Evolutionary conservation across 1,140 invertebrate genomes (phyloP).

Genomic region (Panulirus ornatus): DNA sequence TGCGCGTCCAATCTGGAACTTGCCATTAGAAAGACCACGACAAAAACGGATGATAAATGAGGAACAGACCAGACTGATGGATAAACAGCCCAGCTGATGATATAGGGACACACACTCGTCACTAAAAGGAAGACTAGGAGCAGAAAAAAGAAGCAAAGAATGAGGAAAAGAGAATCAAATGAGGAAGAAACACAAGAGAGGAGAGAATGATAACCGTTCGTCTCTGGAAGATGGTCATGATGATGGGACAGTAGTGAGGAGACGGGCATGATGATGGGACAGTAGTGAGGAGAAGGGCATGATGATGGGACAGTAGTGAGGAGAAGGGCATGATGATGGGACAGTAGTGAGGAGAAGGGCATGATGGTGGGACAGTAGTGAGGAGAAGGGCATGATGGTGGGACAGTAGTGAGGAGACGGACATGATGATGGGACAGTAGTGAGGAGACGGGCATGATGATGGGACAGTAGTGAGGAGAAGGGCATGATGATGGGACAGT

Average conservation of each 20-base stretch:
- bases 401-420: not conserved
- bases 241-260: not conserved
- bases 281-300: not conserved
- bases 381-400: not conserved
- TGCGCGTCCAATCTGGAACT: not conserved
- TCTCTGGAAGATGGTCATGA: constrained; percentile 8
- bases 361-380: not conserved
- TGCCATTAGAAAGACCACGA: not conserved
- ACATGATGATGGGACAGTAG: too few relatives aligned
- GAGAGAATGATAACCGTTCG: constrained; percentile 5
- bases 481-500: too few relatives aligned
- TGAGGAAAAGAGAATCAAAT: not conserved
- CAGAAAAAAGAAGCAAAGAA: constrained; percentile 2
- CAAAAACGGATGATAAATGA: constrained; percentile 10
- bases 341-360: not conserved
- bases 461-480: too few relatives aligned
- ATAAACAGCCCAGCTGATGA: not conserved
- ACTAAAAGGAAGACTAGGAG: not conserved
- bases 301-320: not conserved
- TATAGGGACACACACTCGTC: not conserved
- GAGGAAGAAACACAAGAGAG: not conserved
- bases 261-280: not conserved
- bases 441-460: too few relatives aligned
- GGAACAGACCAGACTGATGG: not conserved
- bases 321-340: not conserved